Conservation (phyloP, 2,113 vertebrate species). For the Mustelus asterias region DNA sequence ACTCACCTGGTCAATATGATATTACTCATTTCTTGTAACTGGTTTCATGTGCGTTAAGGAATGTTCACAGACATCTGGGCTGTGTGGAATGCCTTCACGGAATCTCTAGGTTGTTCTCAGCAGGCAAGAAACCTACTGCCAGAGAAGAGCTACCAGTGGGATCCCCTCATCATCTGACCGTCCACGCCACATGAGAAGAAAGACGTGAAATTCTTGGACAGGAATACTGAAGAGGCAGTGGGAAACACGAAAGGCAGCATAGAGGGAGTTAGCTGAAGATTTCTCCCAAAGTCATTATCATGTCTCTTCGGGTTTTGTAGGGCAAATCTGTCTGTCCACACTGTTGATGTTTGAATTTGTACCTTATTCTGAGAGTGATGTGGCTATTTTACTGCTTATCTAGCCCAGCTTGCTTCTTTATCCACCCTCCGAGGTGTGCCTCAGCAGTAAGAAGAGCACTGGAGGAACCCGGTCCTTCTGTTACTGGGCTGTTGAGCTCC, state of each 20-base stretch:
- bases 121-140: neutral
- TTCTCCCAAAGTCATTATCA: neutral
- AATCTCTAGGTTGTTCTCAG: neutral
- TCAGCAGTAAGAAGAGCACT: neutral
- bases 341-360: neutral
- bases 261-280: neutral
- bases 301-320: neutral
- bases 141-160: neutral
- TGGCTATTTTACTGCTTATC: neutral
- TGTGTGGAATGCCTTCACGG: neutral
- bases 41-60: neutral
- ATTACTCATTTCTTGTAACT: neutral
- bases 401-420: neutral
- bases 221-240: neutral
- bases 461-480: neutral
- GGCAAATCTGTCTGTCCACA: neutral
- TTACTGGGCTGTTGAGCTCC: neutral
- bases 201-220: neutral
- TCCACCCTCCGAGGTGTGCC: neutral
- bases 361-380: neutral
- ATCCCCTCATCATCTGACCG: neutral
- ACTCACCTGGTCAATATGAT: neutral
- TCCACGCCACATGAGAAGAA: neutral
- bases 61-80: neutral
- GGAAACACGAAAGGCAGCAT: neutral